Percentiles rank a stretch among this genome's conserved stretches.
Evolutionary conservation across 2,888 invertebrate species (phyloP).

Genomic region (Belgica antarctica): DNA sequence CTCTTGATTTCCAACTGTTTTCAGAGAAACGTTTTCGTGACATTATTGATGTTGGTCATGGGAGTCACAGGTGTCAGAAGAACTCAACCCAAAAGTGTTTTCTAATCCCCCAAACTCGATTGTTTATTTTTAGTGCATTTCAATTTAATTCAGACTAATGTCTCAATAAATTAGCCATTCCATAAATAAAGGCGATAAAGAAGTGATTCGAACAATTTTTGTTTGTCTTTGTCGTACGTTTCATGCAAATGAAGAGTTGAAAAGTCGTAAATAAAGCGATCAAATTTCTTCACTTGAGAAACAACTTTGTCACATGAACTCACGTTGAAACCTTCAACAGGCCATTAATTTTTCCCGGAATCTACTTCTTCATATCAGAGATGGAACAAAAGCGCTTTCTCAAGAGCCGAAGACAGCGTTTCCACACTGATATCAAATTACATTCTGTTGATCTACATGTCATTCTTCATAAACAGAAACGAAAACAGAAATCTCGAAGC

Average conservation of each 20-base stretch:
- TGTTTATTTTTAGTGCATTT: slow-evolving; percentile 16
- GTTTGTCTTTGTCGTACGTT: background rate
- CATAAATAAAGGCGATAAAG: slow-evolving; percentile 11
- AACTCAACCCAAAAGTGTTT: background rate
- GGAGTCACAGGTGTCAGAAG: slow-evolving; percentile 16
- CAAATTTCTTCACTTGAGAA: too few relatives aligned
- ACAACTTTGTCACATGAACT: too few relatives aligned
- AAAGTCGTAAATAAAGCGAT: slow-evolving; percentile 16
- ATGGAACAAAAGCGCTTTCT: background rate
- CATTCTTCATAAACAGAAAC: too few relatives aligned
- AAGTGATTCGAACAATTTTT: too few relatives aligned
- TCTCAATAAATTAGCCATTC: slow-evolving; percentile 14
- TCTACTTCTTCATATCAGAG: too few relatives aligned
- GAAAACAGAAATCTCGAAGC: too few relatives aligned
- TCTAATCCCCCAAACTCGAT: background rate
- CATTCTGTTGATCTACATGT: background rate
- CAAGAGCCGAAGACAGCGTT: background rate
- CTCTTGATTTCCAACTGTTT: too few relatives aligned
- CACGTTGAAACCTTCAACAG: too few relatives aligned
- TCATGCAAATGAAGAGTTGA: slow-evolving; percentile 26
- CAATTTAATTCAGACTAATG: slow-evolving; percentile 27
- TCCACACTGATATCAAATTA: slow-evolving; percentile 18
- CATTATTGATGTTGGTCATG: background rate
- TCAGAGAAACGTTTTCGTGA: too few relatives aligned
- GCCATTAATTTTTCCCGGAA: too few relatives aligned